These are phyloP conservation scores for Antigone vipio DNA, from an alignment of 2,113 vertebrate species.

Conservation along the genomic window DNA sequence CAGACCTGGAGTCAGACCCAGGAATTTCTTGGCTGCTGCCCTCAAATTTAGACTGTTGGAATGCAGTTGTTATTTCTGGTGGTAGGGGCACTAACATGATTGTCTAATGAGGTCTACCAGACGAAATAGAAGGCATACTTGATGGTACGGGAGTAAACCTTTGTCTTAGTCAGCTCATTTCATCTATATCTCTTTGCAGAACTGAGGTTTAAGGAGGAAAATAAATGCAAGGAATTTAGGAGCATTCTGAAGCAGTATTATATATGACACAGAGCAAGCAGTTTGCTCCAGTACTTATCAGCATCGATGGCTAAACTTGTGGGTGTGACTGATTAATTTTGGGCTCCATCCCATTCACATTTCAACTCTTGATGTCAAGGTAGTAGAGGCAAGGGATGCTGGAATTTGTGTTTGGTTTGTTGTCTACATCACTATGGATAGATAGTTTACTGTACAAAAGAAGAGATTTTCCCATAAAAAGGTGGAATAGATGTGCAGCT, in stretches of 20 bases:
- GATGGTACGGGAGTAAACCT: not conserved
- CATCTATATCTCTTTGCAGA: not conserved
- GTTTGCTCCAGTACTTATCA: not conserved
- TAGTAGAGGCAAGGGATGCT: not conserved
- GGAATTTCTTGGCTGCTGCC: not conserved
- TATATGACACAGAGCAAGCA: not conserved
- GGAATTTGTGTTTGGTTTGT: not conserved
- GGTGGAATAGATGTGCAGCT: not conserved
- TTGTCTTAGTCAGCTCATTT: not conserved
- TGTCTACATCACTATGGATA: not conserved
- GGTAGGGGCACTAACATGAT: not conserved
- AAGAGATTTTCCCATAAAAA: not conserved
- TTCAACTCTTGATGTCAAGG: not conserved
- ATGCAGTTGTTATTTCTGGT: not conserved
- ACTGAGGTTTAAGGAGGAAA: not conserved
- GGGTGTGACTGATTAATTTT: not conserved
- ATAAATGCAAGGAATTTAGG: not conserved
- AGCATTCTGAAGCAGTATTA: not conserved
- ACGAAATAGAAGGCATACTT: not conserved
- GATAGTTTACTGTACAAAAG: not conserved
- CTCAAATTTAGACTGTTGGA: not conserved
- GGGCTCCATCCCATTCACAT: not conserved
- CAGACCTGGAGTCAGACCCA: not conserved
- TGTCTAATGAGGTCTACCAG: not conserved
- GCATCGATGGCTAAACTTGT: not conserved